A percentile compares a stretch with the other conserved stretches of the same genome.
phyloP scores from a whole-genome alignment of 2,797 vertebrate genomes.

The Dryobates pubescens region DNA sequence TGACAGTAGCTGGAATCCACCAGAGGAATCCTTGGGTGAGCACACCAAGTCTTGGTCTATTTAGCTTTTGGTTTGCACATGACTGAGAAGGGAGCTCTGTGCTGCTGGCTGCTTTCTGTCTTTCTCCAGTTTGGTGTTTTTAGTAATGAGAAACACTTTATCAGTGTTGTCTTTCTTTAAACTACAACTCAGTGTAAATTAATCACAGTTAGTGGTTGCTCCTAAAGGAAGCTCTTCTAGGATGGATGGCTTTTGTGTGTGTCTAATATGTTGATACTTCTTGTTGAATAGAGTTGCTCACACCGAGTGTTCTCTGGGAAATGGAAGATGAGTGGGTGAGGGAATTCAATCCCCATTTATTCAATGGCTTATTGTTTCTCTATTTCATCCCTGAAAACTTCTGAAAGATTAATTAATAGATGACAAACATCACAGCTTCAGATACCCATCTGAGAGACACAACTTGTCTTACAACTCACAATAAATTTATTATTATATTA shows the following conservation, averaged over 20 bases:
- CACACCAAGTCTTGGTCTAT: background rate
- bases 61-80: background rate
- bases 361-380: slow-evolving; percentile 30
- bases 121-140: background rate
- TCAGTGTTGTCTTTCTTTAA: slow-evolving; percentile 5
- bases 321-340: slow-evolving; percentile 34
- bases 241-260: slow-evolving; percentile 26
- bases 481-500: background rate
- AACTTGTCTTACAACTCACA: background rate
- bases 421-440: slow-evolving; percentile 3
- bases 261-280: slow-evolving; percentile 36
- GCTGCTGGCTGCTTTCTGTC: background rate
- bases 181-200: slow-evolving; percentile 11
- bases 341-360: slow-evolving; percentile 44
- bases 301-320: background rate
- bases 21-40: background rate
- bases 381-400: slow-evolving; percentile 32
- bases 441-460: background rate
- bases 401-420: slow-evolving; percentile 20
- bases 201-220: slow-evolving; percentile 14
- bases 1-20: background rate
- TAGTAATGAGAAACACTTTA: background rate
- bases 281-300: slow-evolving; percentile 1
- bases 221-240: background rate
- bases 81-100: background rate